Evolutionary conservation across 2,888 invertebrate species (phyloP).

Genomic region (Acleris laterana): DNA sequence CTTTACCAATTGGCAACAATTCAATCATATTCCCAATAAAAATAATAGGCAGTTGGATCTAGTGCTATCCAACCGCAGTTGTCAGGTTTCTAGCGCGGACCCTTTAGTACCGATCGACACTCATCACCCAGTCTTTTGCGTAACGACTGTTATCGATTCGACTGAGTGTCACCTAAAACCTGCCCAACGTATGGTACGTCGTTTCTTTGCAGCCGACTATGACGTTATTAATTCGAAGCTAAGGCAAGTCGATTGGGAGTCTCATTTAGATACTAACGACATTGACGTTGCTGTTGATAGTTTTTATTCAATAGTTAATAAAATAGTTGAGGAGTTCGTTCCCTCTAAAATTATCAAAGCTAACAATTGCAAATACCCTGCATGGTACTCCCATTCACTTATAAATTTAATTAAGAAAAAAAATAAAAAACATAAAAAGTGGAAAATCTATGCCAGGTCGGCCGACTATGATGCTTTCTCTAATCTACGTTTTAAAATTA

Average conservation of each 20-base stretch:
- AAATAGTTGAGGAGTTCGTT: constrained; percentile 13
- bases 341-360: constrained; percentile 1
- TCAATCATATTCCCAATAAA: constrained; percentile 12
- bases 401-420: constrained; percentile 7
- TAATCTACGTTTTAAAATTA: background rate
- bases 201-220: constrained; percentile 10
- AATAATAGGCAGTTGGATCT: constrained; percentile 29
- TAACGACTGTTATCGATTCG: constrained; percentile 6
- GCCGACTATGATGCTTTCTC: constrained; percentile 12
- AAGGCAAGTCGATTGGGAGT: constrained; percentile 13
- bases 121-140: constrained; percentile 29
- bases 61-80: constrained; percentile 11
- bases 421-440: constrained; percentile 26
- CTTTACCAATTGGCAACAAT: constrained; percentile 24
- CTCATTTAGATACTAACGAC: background rate
- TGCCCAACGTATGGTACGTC: background rate
- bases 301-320: constrained; percentile 27
- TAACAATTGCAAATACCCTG: constrained; percentile 19
- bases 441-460: constrained; percentile 2
- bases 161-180: constrained; percentile 5
- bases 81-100: background rate
- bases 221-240: constrained; percentile 10
- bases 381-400: constrained; percentile 19
- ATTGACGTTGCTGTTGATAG: constrained; percentile 23
- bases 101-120: constrained; percentile 15